Evolutionary conservation across 2,113 vertebrate genomes (phyloP), one percentile per base, ranked within the genome.

Genomic region (Bubo scandiacus): DNA sequence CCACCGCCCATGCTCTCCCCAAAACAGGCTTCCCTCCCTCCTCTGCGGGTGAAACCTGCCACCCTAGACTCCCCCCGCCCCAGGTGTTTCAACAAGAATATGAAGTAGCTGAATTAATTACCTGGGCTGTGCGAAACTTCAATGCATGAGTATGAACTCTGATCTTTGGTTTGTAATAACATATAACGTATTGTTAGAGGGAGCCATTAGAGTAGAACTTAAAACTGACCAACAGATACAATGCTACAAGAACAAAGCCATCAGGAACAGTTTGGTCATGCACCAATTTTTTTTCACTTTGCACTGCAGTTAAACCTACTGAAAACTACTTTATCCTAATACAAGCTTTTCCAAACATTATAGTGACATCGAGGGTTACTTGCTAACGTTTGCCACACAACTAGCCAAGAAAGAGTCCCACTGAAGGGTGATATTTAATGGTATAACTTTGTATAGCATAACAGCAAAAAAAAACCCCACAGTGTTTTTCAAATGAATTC

Each of bases 51-150:
- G 25, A 68, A 83, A 65, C 27, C 40, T 8, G 1, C 20, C 4
- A 1, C 5, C 10, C 29, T 2, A 3, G 25, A 6, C 19, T 66
- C 7, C 10, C 9, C 3, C 18, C 8, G 0, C 5, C n/a, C 32
- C 15, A 6, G 32, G 15, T 20, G 12, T 92, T 78, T 66, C 30
- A 58, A 38, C 19, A 42, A 29, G 43, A 61, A 52, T 6, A 34
- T 10, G 14, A 86, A 91, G 42, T 0, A 86, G 47, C 18, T 79
- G 74, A 65, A 88, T 90, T 79, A 65, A 63, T 36, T 59, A 36
- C 14, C 9, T 17, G 57, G 45, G 43, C 43, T 55, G 17, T 6
- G 8, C 0, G 0, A 62, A 70, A 17, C 45, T 59, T 74, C 47
- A 25, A 1, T 13, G 15, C 14, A 40, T 2, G 6, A 78, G 34